Conservation (phyloP, 2,113 vertebrate genomes). For the Nerophis ophidion region DNA sequence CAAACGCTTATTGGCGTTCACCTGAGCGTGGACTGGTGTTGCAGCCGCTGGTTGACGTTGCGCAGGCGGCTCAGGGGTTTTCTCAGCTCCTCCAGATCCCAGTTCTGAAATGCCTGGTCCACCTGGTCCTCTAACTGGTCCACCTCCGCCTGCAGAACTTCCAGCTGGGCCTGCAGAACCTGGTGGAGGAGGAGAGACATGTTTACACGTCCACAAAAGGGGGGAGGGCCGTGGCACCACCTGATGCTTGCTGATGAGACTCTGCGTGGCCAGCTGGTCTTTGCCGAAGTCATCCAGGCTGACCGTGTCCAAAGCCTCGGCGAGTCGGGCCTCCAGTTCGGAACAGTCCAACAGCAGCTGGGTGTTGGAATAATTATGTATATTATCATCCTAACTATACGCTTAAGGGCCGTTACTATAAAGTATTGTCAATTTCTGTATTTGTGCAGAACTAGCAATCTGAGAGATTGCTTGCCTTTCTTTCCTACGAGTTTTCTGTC, state of each 20-base stretch:
- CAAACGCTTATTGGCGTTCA: conserved; percentile 30
- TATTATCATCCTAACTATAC: too few relatives aligned
- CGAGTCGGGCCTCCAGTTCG: conserved; percentile 77
- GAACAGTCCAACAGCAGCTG: conserved; percentile 79
- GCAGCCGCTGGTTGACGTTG: conserved; percentile 66
- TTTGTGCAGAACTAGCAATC: too few relatives aligned
- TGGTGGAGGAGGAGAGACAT: conserved; percentile 11
- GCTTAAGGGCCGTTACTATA: too few relatives aligned
- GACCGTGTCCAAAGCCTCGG: conserved; percentile 69
- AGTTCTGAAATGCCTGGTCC: conserved; percentile 48
- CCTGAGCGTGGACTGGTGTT: conserved; percentile 70
- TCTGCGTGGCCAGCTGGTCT: conserved; percentile 70
- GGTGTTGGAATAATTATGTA: too few relatives aligned
- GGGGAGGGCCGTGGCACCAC: conserved; percentile 47
- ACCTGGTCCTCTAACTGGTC: conserved; percentile 53
- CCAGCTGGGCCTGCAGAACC: conserved; percentile 60
- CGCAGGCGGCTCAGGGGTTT: conserved; percentile 61
- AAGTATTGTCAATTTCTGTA: too few relatives aligned
- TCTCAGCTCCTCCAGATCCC: conserved; percentile 63
- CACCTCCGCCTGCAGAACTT: conserved; percentile 60
- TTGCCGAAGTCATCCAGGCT: conserved; percentile 76
- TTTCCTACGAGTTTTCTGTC: too few relatives aligned
- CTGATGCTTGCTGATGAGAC: conserved; percentile 79
- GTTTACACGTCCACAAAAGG: neutral
- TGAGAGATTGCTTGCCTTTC: too few relatives aligned